Evolutionary conservation across 2,888 invertebrate species (phyloP).

Genomic region (Cacoxenus indagator): DNA sequence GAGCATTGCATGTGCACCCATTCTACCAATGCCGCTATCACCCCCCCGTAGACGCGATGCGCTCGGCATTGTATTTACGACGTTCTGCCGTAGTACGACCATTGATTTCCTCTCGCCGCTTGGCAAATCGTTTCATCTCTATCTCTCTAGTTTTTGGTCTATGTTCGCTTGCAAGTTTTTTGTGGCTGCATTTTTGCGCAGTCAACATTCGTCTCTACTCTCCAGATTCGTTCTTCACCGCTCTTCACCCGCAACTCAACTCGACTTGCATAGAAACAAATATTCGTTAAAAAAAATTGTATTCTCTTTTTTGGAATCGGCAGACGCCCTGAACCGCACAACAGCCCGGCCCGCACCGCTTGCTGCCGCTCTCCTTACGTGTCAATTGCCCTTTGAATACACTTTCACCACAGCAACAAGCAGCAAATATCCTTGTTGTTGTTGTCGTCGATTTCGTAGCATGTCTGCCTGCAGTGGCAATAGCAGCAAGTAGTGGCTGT

Average conservation of each 20-base stretch:
- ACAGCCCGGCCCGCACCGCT: background rate
- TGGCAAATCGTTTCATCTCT: background rate
- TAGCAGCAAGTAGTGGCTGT: background rate
- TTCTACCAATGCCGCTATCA: background rate
- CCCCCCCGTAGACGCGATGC: background rate
- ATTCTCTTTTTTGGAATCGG: too few species aligned
- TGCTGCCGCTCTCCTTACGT: too few species aligned
- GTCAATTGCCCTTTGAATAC: background rate
- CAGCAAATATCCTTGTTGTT: background rate
- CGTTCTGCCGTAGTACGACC: background rate
- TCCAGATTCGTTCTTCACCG: background rate
- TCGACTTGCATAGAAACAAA: conserved; percentile 35
- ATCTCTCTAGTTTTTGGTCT: background rate
- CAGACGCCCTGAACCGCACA: too few species aligned
- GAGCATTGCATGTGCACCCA: conserved; percentile 14
- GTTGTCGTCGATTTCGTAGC: background rate
- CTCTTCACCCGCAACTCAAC: background rate
- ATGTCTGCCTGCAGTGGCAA: background rate
- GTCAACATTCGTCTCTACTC: background rate
- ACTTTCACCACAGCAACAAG: conserved; percentile 16
- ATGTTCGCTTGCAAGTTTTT: background rate
- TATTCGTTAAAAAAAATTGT: conserved; percentile 57
- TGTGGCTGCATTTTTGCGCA: conserved; percentile 18
- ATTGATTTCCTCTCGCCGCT: background rate
- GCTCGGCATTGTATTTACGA: background rate